Evolutionary conservation across 2,113 vertebrate genomes (phyloP), one percentile per base, ranked within the genome.

Genomic region (Myotis yumanensis): DNA sequence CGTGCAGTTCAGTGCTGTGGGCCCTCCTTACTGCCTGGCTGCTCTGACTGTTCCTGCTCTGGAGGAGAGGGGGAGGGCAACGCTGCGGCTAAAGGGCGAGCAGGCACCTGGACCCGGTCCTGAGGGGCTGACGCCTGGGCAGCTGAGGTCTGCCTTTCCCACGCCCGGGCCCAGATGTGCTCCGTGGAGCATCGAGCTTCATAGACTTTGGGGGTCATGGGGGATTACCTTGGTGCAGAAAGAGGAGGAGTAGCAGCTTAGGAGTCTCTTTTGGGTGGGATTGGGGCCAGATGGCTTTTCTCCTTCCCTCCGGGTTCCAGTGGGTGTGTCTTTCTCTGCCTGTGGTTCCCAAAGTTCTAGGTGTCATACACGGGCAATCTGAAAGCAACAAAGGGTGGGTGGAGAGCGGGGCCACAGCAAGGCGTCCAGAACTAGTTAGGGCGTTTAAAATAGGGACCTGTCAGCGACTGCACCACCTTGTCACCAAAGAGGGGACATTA

Each of bases 11-110:
- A 5, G 8, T 20, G 28, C 7, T 4, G 0, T 14, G 43, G 3
- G 15, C 18, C 20, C 57, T 43, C 1, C 43, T 43, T 0, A 12
- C 46, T 3, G 8, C 3, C 35, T 7, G 3, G 4, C 4, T 3
- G 17, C 43, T 30, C 51, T 9, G 40, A 1, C 48, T 5, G 88
- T 32, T 18, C 5, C 20, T 23, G 11, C 7, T 17, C 40, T 5
- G 46, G 48, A 66, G 37, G 23, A 15, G 30, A 5, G 11, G 2
- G 1, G 8, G 0, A 17, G 59, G 25, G 15, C 32, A n/a, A 25
- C 18, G 57, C 77, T 51, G 11, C n/a, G 43, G 37, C 46, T 1
- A 4, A 32, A 79, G 16, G 66, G 57, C 46, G 0, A 18, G 4
- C 46, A 22, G 71, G 35, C 23, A 7, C 40, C 0, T 11, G 37